Percentiles rank a stretch among this genome's conserved stretches.
These are phyloP conservation scores for Acleris cristana DNA, from an alignment of 2,888 invertebrate genomes.

Conservation along the genomic window DNA sequence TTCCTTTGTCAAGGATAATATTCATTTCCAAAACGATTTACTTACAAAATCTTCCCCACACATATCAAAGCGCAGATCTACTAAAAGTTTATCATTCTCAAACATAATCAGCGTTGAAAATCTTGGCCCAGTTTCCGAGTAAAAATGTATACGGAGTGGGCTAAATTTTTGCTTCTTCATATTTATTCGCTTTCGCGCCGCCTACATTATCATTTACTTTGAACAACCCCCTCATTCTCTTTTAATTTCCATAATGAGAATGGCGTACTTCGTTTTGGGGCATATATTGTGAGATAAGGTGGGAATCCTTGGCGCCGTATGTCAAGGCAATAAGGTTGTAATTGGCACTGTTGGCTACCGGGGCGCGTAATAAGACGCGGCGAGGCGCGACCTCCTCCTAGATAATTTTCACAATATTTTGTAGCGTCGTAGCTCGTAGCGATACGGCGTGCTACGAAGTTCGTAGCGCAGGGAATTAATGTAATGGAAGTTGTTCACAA, in stretches of 20 bases:
- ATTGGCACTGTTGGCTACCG: slow-evolving; percentile 11
- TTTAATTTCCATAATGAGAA: slow-evolving; percentile 38
- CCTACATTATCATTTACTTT: slow-evolving; percentile 31
- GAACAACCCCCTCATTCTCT: slow-evolving; percentile 33
- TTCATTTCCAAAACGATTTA: too few relatives aligned
- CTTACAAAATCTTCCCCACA: too few relatives aligned
- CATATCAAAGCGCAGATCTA: too few relatives aligned
- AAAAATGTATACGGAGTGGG: too few relatives aligned
- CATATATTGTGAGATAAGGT: slow-evolving; percentile 31
- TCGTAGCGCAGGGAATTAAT: slow-evolving; percentile 28
- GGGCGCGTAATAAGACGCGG: slow-evolving; percentile 29
- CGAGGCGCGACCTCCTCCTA: slow-evolving; percentile 30
- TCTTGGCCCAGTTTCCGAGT: too few relatives aligned
- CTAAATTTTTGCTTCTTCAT: background rate
- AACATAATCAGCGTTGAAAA: too few relatives aligned
- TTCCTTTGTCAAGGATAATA: too few relatives aligned
- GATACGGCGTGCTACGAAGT: slow-evolving; percentile 22
- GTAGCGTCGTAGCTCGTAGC: slow-evolving; percentile 18
- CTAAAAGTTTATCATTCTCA: too few relatives aligned
- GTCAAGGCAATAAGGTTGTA: slow-evolving; percentile 12
- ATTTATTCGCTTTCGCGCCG: slow-evolving; percentile 20
- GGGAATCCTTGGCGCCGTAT: background rate
- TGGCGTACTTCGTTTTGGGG: slow-evolving; percentile 35
- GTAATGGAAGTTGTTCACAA: slow-evolving; percentile 22
- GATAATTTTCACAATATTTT: slow-evolving; percentile 36